Evolutionary conservation across 2,113 vertebrate genomes (phyloP).

Genomic region (Meles meles): DNA sequence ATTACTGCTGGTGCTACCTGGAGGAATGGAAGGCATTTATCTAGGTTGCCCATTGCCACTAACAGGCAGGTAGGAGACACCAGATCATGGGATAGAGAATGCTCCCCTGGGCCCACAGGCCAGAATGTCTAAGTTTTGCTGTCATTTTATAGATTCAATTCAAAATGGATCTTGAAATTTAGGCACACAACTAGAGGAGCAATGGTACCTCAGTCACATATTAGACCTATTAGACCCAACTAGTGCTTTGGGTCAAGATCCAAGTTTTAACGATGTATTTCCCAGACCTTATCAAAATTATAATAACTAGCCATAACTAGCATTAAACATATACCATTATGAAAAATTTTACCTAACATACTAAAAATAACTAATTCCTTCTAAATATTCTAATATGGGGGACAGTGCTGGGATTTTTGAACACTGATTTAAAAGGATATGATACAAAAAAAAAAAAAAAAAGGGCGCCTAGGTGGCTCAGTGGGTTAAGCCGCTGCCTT

Average conservation of each 20-base stretch:
- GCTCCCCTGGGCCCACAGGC: neutral
- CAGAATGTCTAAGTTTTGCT: neutral
- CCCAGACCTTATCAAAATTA: neutral
- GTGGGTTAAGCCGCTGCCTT: too few species aligned
- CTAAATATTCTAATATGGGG: neutral
- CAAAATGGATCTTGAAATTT: constrained; percentile 4
- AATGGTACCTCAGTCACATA: neutral
- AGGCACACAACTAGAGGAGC: neutral
- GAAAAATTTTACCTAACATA: neutral
- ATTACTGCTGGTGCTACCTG: neutral
- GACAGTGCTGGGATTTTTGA: neutral
- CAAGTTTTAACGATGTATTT: neutral
- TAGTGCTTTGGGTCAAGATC: neutral
- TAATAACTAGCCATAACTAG: neutral
- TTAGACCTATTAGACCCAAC: neutral
- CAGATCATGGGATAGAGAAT: neutral
- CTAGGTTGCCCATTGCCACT: neutral
- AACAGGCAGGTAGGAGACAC: neutral
- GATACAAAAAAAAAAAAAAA: neutral
- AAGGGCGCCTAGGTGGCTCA: too few species aligned
- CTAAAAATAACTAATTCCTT: neutral
- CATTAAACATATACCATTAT: neutral
- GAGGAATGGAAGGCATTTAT: neutral
- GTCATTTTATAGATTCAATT: neutral
- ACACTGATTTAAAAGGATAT: neutral